These are phyloP conservation scores for Apostichopus californicus DNA, from an alignment of 35 echinoderm and acorn worm species.

Conservation along the genomic window DNA sequence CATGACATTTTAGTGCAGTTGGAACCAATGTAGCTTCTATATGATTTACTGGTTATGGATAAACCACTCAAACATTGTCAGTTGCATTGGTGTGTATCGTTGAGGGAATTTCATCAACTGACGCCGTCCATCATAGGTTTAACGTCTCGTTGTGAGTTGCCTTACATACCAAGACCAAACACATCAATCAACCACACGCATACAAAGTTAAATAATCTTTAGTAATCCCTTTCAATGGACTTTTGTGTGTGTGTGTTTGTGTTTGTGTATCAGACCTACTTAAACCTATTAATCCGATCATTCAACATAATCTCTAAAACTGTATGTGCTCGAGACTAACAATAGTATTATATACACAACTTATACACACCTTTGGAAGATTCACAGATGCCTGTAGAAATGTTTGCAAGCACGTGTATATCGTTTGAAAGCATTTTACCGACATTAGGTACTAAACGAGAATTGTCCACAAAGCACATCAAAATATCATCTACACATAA, in stretches of 20 bases:
- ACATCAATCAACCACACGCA: background rate
- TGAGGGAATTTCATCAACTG: background rate
- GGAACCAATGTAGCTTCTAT: no score
- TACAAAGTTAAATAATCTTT: background rate
- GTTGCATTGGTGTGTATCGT: background rate
- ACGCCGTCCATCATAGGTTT: background rate
- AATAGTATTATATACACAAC: no score
- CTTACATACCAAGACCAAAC: background rate
- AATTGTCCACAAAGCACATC: no score
- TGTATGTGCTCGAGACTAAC: no score
- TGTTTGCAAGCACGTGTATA: no score
- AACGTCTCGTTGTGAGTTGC: background rate
- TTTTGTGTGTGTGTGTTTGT: background rate
- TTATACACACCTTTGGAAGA: no score
- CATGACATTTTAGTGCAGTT: no score
- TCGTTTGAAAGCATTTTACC: no score
- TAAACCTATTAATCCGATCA: background rate
- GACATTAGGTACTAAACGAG: no score
- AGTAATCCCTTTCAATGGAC: background rate
- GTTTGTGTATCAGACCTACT: background rate
- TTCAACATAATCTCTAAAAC: background rate
- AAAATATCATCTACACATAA: no score
- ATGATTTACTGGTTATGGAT: background rate
- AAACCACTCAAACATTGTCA: background rate
- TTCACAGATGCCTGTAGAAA: no score